phyloP scores from a whole-genome alignment of 2,113 vertebrate species.

The Chamaea fasciata region DNA sequence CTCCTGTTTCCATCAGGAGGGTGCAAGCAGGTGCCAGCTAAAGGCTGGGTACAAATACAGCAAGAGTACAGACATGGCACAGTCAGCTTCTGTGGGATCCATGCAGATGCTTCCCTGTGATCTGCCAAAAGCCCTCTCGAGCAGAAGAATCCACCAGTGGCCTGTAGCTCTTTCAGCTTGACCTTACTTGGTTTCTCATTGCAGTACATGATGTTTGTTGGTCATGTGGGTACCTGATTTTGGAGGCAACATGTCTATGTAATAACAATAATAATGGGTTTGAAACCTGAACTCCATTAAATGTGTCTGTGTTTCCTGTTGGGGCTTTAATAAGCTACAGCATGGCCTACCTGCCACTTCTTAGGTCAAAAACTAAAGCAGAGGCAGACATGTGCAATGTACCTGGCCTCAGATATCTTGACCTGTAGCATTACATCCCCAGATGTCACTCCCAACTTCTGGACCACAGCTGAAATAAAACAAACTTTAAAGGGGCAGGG shows the following conservation, averaged over 20 bases:
- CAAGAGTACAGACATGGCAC: background rate
- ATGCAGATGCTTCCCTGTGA: background rate
- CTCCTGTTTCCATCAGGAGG: background rate
- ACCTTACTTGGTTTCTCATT: background rate
- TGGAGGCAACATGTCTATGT: background rate
- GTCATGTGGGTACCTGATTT: background rate
- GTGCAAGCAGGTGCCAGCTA: background rate
- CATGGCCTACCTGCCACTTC: background rate
- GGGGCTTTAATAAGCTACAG: background rate
- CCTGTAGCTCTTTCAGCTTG: background rate
- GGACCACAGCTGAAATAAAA: background rate
- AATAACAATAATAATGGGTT: background rate
- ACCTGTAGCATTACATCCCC: background rate
- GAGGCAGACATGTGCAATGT: background rate
- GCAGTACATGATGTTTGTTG: background rate
- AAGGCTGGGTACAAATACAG: background rate
- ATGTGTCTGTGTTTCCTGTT: fast-evolving
- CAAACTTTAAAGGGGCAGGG: background rate
- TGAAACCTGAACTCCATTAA: background rate
- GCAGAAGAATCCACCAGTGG: background rate
- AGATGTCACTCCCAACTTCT: background rate
- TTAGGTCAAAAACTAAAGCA: background rate
- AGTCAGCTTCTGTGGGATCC: background rate
- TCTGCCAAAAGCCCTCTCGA: background rate
- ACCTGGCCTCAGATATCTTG: background rate